A percentile compares a stretch with the other conserved stretches of the same genome.
These are phyloP conservation scores for Osmerus mordax DNA, from an alignment of 2,113 vertebrate species.

Conservation along the genomic window DNA sequence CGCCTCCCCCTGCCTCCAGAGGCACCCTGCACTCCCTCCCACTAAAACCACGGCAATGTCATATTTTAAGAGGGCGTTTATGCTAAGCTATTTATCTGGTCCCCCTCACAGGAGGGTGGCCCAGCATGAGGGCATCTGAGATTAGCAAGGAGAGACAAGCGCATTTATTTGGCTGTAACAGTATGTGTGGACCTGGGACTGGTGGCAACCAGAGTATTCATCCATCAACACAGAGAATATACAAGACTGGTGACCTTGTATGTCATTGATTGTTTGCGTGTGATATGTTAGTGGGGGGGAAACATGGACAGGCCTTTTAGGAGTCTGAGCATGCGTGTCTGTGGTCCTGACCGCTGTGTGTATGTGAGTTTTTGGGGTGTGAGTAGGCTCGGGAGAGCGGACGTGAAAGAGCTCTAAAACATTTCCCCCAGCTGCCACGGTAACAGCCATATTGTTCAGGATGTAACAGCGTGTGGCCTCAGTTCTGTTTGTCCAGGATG, in stretches of 20 bases:
- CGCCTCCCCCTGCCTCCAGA: neutral
- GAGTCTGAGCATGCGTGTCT: neutral
- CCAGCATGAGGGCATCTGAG: slow-evolving; percentile 36
- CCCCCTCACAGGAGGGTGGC: slow-evolving; percentile 33
- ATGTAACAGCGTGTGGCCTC: slow-evolving; percentile 58
- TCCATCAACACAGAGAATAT: slow-evolving; percentile 13
- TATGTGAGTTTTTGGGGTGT: neutral
- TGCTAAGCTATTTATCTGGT: slow-evolving; percentile 48
- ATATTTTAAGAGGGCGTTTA: slow-evolving; percentile 60
- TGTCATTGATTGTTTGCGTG: neutral
- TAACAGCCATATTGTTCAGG: slow-evolving; percentile 59
- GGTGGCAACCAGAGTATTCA: slow-evolving; percentile 5
- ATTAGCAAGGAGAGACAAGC: slow-evolving; percentile 42
- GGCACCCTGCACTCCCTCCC: neutral
- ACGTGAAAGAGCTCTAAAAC: slow-evolving; percentile 47
- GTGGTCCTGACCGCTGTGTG: neutral
- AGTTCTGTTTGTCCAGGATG: slow-evolving; percentile 62
- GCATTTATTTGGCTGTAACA: slow-evolving; percentile 54
- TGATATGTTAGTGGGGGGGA: neutral
- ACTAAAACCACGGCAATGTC: slow-evolving; percentile 44
- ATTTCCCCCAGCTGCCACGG: slow-evolving; percentile 50
- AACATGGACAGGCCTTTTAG: neutral
- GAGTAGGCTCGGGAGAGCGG: slow-evolving; percentile 16
- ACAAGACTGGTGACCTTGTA: slow-evolving; percentile 41
- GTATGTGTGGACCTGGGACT: slow-evolving; percentile 15